A percentile compares a stretch with the other conserved stretches of the same genome.
These are phyloP conservation scores for Lasioglossum leucozonium DNA, from an alignment of 2,888 invertebrate genomes.

Conservation along the genomic window DNA sequence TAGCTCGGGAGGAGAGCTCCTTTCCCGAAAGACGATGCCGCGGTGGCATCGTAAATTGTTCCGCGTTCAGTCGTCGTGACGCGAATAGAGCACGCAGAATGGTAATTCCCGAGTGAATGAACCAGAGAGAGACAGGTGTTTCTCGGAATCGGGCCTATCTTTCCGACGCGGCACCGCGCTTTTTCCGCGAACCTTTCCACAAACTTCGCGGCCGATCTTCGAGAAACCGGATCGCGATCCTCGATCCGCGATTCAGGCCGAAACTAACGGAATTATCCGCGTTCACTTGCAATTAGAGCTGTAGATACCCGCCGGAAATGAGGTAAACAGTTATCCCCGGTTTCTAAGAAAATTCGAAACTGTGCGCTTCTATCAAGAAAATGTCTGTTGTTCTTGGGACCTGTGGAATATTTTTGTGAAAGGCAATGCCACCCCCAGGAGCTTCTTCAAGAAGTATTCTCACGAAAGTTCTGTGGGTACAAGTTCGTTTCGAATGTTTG, in stretches of 20 bases:
- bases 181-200: constrained; percentile 19
- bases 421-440: too few species aligned
- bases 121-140: constrained; percentile 57
- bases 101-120: constrained; percentile 59
- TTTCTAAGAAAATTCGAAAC: not conserved
- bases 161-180: constrained; percentile 17
- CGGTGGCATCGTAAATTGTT: constrained; percentile 57
- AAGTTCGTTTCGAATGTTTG: too few species aligned
- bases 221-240: not conserved
- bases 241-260: not conserved
- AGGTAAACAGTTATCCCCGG: not conserved
- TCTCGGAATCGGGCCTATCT: constrained; percentile 50
- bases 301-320: not conserved
- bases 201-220: not conserved
- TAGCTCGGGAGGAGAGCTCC: constrained; percentile 44
- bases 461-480: too few species aligned
- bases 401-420: too few species aligned
- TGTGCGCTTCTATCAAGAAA: too few species aligned
- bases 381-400: too few species aligned
- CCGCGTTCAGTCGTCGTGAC: constrained; percentile 48
- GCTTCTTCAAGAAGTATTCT: too few species aligned
- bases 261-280: constrained; percentile 7
- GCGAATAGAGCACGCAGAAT: constrained; percentile 58
- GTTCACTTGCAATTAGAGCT: constrained; percentile 1
- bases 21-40: constrained; percentile 54